Evolutionary conservation across 2,888 invertebrate species (phyloP).

Genomic region (Protophormia terraenovae): DNA sequence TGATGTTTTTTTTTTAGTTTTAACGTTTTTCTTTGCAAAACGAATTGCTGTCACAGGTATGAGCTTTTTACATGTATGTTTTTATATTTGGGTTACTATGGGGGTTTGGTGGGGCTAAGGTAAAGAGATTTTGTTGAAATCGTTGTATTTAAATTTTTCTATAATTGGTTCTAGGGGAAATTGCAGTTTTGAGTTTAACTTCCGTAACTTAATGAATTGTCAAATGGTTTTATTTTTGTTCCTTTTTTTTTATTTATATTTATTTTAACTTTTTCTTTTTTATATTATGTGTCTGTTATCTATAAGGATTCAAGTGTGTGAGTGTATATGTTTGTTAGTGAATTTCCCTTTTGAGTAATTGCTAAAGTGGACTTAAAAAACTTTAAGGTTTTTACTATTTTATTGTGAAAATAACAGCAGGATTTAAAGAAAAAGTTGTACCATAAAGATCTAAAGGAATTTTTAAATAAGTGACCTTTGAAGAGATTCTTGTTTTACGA

Average conservation of each 20-base stretch:
- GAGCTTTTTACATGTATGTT: background rate
- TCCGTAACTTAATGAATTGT: conserved; percentile 82
- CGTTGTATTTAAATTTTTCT: conserved; percentile 79
- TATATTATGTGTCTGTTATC: background rate
- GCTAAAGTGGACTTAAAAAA: conserved; percentile 63
- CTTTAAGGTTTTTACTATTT: conserved; percentile 32
- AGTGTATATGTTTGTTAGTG: background rate
- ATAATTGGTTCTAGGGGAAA: conserved; percentile 81
- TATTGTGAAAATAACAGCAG: background rate
- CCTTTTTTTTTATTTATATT: conserved; percentile 13
- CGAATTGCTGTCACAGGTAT: background rate
- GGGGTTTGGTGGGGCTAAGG: background rate
- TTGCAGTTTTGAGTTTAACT: conserved; percentile 82
- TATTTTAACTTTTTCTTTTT: conserved; percentile 14
- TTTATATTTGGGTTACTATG: background rate
- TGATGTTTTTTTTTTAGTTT: conserved; percentile 55
- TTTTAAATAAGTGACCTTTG: conserved; percentile 42
- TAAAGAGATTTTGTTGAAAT: conserved; percentile 69
- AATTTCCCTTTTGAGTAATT: conserved; percentile 52
- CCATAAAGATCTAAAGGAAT: background rate
- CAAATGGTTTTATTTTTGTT: conserved; percentile 76
- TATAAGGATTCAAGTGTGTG: background rate
- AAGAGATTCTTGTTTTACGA: background rate
- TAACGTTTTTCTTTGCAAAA: conserved; percentile 58
- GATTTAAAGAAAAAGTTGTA: conserved; percentile 19